These are phyloP conservation scores for Lithobates sylvaticus DNA, from an alignment of 2,797 vertebrate species.

Conservation along the genomic window DNA sequence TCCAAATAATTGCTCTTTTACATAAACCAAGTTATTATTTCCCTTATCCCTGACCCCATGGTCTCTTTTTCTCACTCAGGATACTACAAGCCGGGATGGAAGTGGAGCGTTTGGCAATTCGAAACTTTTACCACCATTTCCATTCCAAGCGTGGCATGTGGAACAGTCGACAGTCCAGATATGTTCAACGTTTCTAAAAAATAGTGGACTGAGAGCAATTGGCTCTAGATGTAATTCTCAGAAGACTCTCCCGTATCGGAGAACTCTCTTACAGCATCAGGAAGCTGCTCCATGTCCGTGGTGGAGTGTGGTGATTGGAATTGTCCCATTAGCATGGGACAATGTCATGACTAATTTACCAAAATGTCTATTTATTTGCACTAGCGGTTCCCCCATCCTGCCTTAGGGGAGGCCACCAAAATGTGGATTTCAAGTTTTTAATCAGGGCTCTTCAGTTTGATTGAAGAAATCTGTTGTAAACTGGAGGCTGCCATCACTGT, in stretches of 20 bases:
- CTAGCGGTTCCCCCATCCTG: no score
- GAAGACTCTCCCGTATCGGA: background rate
- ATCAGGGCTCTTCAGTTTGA: background rate
- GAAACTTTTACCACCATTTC: constrained; percentile 92
- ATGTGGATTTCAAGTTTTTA: no score
- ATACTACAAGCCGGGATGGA: constrained; percentile 90
- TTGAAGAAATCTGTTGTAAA: background rate
- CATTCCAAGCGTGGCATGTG: constrained; percentile 98
- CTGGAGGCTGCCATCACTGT: background rate
- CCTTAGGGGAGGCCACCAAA: no score
- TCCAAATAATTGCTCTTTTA: background rate
- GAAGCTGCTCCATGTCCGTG: background rate
- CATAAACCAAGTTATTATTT: background rate
- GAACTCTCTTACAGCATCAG: background rate
- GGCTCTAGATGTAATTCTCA: background rate
- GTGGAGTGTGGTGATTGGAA: background rate
- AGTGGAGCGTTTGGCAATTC: constrained; percentile 90
- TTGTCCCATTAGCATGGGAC: background rate
- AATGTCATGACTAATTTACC: background rate
- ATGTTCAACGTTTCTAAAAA: background rate
- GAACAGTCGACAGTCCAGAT: constrained; percentile 78
- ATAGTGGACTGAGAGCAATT: background rate
- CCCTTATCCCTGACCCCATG: background rate
- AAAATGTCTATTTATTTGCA: background rate
- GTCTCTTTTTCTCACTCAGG: constrained; percentile 70